phyloP scores from a whole-genome alignment of 1,140 invertebrate species.

The Chironomus striatipennis region DNA sequence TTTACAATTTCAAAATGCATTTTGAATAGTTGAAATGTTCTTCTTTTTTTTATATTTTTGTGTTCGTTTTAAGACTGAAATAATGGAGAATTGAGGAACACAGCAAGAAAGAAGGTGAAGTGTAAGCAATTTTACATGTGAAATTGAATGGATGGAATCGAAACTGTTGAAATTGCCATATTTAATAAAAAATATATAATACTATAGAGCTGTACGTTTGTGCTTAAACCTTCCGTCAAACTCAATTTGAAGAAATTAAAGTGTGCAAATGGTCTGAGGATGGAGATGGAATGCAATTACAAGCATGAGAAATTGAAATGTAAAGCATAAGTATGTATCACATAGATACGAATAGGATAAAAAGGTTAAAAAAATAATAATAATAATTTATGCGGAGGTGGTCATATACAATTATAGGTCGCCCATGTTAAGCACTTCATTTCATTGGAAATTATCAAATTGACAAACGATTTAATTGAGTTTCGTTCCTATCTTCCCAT shows the following conservation, averaged over 20 bases:
- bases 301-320: conserved; percentile 2
- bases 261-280: neutral
- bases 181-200: conserved; percentile 5
- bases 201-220: neutral
- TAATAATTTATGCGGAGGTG: neutral
- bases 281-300: conserved; percentile 7
- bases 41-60: neutral
- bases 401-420: conserved; percentile 6
- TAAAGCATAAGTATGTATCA: neutral
- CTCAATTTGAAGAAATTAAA: neutral
- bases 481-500: neutral
- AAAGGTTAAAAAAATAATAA: neutral
- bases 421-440: conserved; percentile 1
- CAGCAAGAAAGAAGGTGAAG: neutral
- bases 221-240: neutral
- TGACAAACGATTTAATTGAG: conserved; percentile 6
- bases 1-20: neutral
- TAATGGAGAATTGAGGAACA: no score
- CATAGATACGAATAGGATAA: neutral
- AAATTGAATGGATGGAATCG: neutral
- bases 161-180: conserved; percentile 6
- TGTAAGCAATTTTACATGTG: neutral
- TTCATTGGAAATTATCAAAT: conserved; percentile 7
- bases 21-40: conserved; percentile 3
- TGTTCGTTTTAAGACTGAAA: no score